Conservation (phyloP, 1,140 invertebrate species). For the Reticulitermes speratus region DNA sequence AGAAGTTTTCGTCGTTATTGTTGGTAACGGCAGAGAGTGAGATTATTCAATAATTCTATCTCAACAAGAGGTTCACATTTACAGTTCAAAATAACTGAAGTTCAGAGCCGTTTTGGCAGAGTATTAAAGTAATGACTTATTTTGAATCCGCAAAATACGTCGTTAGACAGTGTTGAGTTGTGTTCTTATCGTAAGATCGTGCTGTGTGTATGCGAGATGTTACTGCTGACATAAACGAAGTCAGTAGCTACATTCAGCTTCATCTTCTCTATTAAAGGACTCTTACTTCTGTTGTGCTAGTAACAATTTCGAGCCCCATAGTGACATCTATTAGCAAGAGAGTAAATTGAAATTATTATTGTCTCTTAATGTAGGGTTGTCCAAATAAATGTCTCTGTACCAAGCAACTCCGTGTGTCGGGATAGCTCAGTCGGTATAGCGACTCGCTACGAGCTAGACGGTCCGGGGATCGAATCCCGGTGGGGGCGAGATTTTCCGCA, state of each 20-base stretch:
- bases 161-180: not conserved
- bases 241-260: not conserved
- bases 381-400: not conserved
- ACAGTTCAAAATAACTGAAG: not conserved
- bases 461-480: too few species aligned
- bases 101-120: not conserved
- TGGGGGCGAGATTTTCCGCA: too few species aligned
- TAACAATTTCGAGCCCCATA: not conserved
- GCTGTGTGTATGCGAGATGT: not conserved
- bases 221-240: not conserved
- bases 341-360: not conserved
- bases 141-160: not conserved
- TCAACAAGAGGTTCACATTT: not conserved
- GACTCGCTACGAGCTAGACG: too few species aligned
- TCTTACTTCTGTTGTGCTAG: not conserved
- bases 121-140: not conserved
- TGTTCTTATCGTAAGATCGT: not conserved
- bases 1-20: not conserved
- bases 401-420: too few species aligned
- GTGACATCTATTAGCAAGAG: not conserved
- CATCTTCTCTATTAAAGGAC: not conserved
- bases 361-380: not conserved
- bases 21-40: not conserved
- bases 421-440: too few species aligned
- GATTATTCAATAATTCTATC: not conserved